phyloP scores from a whole-genome alignment of 2,113 vertebrate genomes.

The Cheilinus undulatus region DNA sequence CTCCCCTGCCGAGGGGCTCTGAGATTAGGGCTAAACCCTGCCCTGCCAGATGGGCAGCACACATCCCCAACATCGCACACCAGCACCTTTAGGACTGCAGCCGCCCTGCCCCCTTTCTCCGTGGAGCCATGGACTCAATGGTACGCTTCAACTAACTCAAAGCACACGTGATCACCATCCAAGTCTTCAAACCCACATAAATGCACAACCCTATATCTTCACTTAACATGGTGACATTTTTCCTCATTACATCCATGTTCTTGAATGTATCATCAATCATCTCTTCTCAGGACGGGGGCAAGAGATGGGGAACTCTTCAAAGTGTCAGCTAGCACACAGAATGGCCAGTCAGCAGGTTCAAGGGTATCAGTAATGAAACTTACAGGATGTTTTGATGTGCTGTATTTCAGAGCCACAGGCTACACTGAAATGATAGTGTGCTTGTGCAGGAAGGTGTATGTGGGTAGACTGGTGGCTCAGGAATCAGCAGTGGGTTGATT shows the following conservation, averaged over 20 bases:
- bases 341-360: slow-evolving; percentile 74
- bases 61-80: slow-evolving; percentile 82
- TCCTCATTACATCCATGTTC: not conserved
- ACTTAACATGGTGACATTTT: not conserved
- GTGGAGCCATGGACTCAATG: slow-evolving; percentile 23
- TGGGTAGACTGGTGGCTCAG: slow-evolving; percentile 50
- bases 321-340: slow-evolving; percentile 65
- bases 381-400: slow-evolving; percentile 78
- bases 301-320: slow-evolving; percentile 65
- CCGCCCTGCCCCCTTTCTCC: slow-evolving; percentile 34
- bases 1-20: slow-evolving; percentile 92
- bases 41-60: slow-evolving; percentile 95
- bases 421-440: slow-evolving; percentile 72
- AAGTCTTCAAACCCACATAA: no score
- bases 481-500: slow-evolving; percentile 63
- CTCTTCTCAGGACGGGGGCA: slow-evolving; percentile 39
- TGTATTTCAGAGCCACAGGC: slow-evolving; percentile 79
- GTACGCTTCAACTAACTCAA: not conserved
- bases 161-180: slow-evolving; percentile 1
- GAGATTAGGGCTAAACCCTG: slow-evolving; percentile 96
- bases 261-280: slow-evolving; percentile 12
- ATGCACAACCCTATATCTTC: no score
- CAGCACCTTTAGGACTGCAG: slow-evolving; percentile 48
- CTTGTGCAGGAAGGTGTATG: slow-evolving; percentile 26
- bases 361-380: slow-evolving; percentile 69